phyloP scores from a whole-genome alignment of 2,888 invertebrate species.

The Ichneumon xanthorius region DNA sequence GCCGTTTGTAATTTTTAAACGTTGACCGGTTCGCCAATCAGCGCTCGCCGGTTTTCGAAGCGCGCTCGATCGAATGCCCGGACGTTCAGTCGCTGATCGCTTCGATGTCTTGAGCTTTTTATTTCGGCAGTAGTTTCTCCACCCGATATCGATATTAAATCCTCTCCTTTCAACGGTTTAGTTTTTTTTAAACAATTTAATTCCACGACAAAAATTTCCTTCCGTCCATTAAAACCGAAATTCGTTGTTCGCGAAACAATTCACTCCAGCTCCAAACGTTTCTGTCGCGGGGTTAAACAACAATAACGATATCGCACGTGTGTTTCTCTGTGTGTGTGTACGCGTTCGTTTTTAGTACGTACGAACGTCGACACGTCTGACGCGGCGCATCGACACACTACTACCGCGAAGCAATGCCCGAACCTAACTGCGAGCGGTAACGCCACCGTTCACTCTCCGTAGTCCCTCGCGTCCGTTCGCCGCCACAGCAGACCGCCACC shows the following conservation, averaged over 20 bases:
- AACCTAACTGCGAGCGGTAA: constrained; percentile 64
- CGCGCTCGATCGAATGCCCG: constrained; percentile 3
- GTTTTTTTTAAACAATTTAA: background rate
- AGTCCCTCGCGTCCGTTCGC: constrained; percentile 44
- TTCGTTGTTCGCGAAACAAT: background rate
- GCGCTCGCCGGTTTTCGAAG: background rate
- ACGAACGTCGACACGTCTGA: constrained; percentile 15
- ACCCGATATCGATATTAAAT: background rate
- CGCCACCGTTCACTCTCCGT: constrained; percentile 43
- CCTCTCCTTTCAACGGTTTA: no score
- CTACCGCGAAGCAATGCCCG: constrained; percentile 63
- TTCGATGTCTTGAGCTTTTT: background rate
- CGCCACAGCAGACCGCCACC: constrained; percentile 30
- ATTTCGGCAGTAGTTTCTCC: background rate
- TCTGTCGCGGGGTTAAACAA: background rate
- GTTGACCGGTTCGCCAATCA: background rate
- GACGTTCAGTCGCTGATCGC: background rate
- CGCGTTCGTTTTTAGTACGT: background rate
- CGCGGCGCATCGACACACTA: constrained; percentile 55
- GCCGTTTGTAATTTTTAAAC: background rate
- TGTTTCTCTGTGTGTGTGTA: background rate
- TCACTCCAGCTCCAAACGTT: background rate
- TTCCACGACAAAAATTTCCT: background rate
- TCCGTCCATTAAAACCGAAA: background rate
- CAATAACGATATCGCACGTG: background rate